A percentile compares a stretch with the other conserved stretches of the same genome.
Evolutionary conservation across 1,140 invertebrate species (phyloP).

Genomic region (Brachionus angularis): DNA sequence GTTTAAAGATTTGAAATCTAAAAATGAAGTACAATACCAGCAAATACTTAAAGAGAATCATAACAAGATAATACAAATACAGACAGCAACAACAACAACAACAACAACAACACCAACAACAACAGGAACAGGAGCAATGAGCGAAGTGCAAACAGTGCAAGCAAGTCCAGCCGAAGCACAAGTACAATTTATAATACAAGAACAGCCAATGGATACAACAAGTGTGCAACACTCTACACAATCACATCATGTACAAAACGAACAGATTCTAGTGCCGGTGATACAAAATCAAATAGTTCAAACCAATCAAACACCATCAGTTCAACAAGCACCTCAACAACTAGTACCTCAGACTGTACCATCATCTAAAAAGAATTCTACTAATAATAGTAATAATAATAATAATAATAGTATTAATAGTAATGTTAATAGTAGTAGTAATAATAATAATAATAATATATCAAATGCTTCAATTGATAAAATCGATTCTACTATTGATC

Average conservation of each 20-base stretch:
- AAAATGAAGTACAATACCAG: neutral
- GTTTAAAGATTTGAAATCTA: no score
- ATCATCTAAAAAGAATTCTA: neutral
- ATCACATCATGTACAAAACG: no score
- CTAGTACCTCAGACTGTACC: constrained; percentile 11
- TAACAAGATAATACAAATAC: neutral
- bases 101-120: neutral
- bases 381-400: no score
- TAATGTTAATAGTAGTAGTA: no score
- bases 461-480: constrained; percentile 1
- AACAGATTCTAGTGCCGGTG: no score
- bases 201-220: neutral
- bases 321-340: no score
- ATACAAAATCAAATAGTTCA: no score
- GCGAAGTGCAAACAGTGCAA: neutral
- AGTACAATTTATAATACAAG: neutral
- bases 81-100: neutral
- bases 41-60: no score
- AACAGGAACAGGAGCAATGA: neutral
- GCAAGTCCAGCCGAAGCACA: neutral
- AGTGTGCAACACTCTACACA: neutral
- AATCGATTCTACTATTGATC: constrained; percentile 38
- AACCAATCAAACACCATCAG: neutral
- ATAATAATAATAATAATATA: neutral
- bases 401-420: no score